Conservation (phyloP, 2,797 vertebrate genomes). For the Artibeus lituratus region DNA sequence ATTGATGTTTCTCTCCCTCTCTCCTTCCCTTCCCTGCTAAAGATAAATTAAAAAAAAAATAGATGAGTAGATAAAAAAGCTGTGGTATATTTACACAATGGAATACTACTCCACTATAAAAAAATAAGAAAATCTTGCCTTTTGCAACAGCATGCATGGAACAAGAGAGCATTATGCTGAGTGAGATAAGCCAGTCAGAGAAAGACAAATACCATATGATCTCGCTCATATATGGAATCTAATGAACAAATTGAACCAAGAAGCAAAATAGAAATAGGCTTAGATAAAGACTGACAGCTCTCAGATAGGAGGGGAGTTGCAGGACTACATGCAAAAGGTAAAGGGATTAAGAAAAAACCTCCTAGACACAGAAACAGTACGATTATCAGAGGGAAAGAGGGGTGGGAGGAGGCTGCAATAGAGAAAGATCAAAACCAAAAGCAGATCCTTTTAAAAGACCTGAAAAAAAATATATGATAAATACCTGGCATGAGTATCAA, state of each 20-base stretch:
- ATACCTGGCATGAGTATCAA: not conserved
- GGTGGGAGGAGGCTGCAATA: not conserved
- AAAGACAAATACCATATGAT: not conserved
- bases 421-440: conserved; percentile 36
- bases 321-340: not conserved
- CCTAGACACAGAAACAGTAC: not conserved
- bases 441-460: not conserved
- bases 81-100: not conserved
- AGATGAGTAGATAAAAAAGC: not conserved
- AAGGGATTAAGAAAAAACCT: not conserved
- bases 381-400: not conserved
- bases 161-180: not conserved
- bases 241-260: not conserved
- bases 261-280: not conserved
- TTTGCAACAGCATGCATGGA: not conserved
- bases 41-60: no score
- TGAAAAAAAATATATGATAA: not conserved
- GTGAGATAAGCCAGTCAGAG: not conserved
- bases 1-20: no score
- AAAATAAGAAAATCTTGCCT: not conserved
- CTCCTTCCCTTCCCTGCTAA: no score
- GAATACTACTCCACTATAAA: not conserved
- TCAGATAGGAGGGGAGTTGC: not conserved
- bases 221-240: not conserved
- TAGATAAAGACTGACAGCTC: not conserved